Evolutionary conservation across 2,888 invertebrate genomes (phyloP).

Genomic region (Timema cristinae): DNA sequence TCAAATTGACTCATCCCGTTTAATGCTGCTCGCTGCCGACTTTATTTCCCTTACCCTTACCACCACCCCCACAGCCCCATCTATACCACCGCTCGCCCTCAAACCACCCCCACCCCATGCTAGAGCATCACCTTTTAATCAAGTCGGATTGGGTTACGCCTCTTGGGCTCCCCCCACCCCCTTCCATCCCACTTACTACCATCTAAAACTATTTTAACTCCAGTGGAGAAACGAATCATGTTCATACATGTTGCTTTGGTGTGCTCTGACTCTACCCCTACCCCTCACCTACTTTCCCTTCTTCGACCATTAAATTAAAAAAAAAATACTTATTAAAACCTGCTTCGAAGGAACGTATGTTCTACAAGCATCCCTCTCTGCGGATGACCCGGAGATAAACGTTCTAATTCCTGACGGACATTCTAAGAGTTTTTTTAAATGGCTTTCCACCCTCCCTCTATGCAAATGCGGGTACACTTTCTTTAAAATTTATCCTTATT

Average conservation of each 20-base stretch:
- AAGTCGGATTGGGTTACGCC: conserved; percentile 28
- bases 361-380: too few species aligned
- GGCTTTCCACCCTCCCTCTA: too few species aligned
- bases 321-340: too few species aligned
- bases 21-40: conserved; percentile 19
- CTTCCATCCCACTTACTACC: not conserved
- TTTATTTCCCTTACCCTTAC: conserved; percentile 17
- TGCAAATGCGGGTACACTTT: too few species aligned
- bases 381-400: too few species aligned
- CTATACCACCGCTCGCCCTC: not conserved
- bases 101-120: not conserved
- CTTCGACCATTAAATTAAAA: too few species aligned
- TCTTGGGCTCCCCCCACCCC: conserved; percentile 17
- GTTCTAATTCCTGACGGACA: too few species aligned
- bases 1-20: conserved; percentile 32
- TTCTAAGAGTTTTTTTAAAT: too few species aligned
- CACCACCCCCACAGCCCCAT: not conserved
- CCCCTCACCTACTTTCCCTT: too few species aligned
- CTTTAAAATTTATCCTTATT: too few species aligned
- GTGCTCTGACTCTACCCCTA: too few species aligned
- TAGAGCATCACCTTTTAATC: conserved; percentile 28
- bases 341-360: too few species aligned
- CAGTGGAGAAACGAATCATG: conserved; percentile 12
- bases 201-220: not conserved
- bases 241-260: not conserved